These are phyloP conservation scores for Aricia artaxerxes DNA, from an alignment of 2,888 invertebrate genomes.

Conservation along the genomic window DNA sequence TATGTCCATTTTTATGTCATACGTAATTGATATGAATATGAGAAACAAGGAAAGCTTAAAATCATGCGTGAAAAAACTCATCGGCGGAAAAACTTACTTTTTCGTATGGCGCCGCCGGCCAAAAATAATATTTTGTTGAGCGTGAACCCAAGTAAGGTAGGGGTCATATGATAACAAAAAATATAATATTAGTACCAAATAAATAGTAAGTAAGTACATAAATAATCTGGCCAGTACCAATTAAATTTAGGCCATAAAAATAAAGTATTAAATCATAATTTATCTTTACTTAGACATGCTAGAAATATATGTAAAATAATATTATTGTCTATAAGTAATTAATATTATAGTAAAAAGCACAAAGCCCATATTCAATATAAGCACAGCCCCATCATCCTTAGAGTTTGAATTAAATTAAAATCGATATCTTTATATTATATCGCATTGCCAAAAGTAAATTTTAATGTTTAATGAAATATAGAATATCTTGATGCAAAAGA, in stretches of 20 bases:
- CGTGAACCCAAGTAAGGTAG: conserved; percentile 71
- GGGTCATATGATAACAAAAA: conserved; percentile 73
- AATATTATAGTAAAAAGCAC: conserved; percentile 20
- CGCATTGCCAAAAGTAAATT: neutral
- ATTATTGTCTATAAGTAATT: neutral
- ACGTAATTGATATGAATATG: neutral
- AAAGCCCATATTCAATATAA: conserved; percentile 25
- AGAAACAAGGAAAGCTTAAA: conserved; percentile 42
- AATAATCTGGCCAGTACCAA: conserved; percentile 37
- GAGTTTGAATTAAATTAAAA: neutral
- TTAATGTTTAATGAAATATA: neutral
- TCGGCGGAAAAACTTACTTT: conserved; percentile 67
- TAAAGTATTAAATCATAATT: conserved; percentile 21
- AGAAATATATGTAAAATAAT: conserved; percentile 22
- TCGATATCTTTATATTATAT: neutral
- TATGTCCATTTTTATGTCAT: neutral
- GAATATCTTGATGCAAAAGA: neutral
- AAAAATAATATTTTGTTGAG: conserved; percentile 64
- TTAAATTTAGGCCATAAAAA: conserved; percentile 31
- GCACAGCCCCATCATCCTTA: conserved; percentile 18
- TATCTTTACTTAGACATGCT: conserved; percentile 3
- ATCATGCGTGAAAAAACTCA: conserved; percentile 60
- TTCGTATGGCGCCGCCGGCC: conserved; percentile 62
- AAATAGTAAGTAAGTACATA: conserved; percentile 38
- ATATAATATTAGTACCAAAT: conserved; percentile 73